A percentile compares a stretch with the other conserved stretches of the same genome.
Conservation (phyloP, 2,888 invertebrate species). For the Physocephala rufipes region DNA sequence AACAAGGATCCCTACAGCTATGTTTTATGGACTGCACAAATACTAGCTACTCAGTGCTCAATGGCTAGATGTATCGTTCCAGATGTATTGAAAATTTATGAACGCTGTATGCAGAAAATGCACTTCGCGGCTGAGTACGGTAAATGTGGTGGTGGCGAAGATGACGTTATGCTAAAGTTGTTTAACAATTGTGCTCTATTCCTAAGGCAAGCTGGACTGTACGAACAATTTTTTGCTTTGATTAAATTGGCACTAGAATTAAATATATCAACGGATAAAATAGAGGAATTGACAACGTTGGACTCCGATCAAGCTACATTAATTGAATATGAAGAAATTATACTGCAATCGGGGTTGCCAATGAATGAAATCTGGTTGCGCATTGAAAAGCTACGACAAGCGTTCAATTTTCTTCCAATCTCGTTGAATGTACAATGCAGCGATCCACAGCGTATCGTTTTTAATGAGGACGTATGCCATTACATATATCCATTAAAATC, state of each 20-base stretch:
- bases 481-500: slow-evolving; percentile 75
- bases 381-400: slow-evolving; percentile 77
- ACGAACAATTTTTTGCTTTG: slow-evolving; percentile 79
- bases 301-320: slow-evolving; percentile 58
- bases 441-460: slow-evolving; percentile 75
- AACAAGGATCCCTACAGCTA: slow-evolving; percentile 58
- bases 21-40: slow-evolving; percentile 61
- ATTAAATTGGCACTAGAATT: slow-evolving; percentile 75
- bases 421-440: slow-evolving; percentile 64
- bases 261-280: slow-evolving; percentile 69
- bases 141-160: slow-evolving; percentile 44
- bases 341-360: slow-evolving; percentile 74
- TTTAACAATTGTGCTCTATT: slow-evolving; percentile 67
- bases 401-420: slow-evolving; percentile 74
- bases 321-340: slow-evolving; percentile 72
- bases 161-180: slow-evolving; percentile 66
- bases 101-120: slow-evolving; percentile 64
- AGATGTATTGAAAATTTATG: slow-evolving; percentile 70
- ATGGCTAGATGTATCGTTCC: slow-evolving; percentile 73
- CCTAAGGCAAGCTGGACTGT: slow-evolving; percentile 76
- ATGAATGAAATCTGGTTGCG: slow-evolving; percentile 79
- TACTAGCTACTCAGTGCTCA: slow-evolving; percentile 66
- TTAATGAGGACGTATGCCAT: slow-evolving; percentile 72
- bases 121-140: slow-evolving; percentile 48
- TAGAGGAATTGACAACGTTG: slow-evolving; percentile 56